Conservation (phyloP, 2,113 vertebrate species). For the Neodon shergylaensis region DNA sequence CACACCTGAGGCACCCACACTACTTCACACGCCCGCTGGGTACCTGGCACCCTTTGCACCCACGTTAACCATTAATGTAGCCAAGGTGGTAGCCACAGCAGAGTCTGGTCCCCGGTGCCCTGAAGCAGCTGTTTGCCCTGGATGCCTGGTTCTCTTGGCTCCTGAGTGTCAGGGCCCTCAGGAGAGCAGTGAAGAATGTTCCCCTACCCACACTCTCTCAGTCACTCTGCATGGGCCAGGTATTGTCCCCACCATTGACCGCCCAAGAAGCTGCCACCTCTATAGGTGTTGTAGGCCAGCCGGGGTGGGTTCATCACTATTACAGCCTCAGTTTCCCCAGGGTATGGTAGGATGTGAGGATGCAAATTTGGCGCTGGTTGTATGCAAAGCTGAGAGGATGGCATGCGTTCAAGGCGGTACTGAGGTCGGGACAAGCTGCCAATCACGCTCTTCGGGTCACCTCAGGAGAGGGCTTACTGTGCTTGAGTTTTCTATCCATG, state of each 20-base stretch:
- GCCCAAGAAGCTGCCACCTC: neutral
- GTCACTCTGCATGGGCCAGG: no score
- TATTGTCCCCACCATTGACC: neutral
- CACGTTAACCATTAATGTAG: slow-evolving; percentile 33
- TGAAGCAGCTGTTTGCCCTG: neutral
- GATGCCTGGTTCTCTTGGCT: neutral
- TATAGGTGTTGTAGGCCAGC: neutral
- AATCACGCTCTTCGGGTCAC: neutral
- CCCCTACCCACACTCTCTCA: no score
- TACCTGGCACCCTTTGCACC: slow-evolving; percentile 50
- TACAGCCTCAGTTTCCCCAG: neutral
- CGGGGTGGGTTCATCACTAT: neutral
- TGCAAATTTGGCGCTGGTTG: no score
- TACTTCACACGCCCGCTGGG: neutral
- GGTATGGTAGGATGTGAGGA: neutral
- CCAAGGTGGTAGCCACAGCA: neutral
- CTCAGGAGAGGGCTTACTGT: neutral
- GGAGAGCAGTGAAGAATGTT: neutral
- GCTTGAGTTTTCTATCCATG: neutral
- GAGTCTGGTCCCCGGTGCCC: neutral
- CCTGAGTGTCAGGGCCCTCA: neutral
- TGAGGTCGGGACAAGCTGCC: neutral
- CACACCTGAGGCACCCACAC: slow-evolving; percentile 27
- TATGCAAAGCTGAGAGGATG: neutral
- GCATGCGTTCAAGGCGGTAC: neutral